Evolutionary conservation across 2,888 invertebrate genomes (phyloP).

Genomic region (Nomada ferruginata): DNA sequence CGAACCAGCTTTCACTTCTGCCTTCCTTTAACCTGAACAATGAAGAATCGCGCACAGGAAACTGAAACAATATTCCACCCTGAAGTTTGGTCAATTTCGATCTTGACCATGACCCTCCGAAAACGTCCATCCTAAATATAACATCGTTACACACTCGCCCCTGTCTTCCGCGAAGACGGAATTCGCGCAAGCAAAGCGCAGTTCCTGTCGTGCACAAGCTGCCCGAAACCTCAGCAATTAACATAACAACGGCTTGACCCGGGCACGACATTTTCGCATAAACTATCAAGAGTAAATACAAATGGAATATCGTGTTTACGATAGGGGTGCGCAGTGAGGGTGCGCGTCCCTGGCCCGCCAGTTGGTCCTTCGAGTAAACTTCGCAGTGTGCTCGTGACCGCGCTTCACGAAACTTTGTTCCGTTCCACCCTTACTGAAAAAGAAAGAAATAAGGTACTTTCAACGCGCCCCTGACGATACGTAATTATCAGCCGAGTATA

Average conservation of each 20-base stretch:
- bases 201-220: neutral
- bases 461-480: no score
- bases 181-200: neutral
- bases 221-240: neutral
- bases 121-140: conserved; percentile 33
- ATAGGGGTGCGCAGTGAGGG: conserved; percentile 46
- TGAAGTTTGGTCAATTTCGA: no score
- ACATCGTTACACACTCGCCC: neutral
- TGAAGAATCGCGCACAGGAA: neutral
- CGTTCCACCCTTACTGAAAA: neutral
- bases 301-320: conserved; percentile 9
- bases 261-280: neutral
- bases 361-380: conserved; percentile 39
- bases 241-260: conserved; percentile 18
- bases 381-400: conserved; percentile 84
- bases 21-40: neutral
- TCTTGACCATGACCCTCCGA: conserved; percentile 25
- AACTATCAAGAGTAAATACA: neutral
- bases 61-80: neutral
- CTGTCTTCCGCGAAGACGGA: neutral
- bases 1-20: neutral
- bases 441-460: neutral
- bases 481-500: no score
- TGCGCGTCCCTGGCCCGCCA: conserved; percentile 33
- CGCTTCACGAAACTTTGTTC: conserved; percentile 36